phyloP scores from a whole-genome alignment of 2,113 vertebrate genomes.

The Nothobranchius furzeri region DNA sequence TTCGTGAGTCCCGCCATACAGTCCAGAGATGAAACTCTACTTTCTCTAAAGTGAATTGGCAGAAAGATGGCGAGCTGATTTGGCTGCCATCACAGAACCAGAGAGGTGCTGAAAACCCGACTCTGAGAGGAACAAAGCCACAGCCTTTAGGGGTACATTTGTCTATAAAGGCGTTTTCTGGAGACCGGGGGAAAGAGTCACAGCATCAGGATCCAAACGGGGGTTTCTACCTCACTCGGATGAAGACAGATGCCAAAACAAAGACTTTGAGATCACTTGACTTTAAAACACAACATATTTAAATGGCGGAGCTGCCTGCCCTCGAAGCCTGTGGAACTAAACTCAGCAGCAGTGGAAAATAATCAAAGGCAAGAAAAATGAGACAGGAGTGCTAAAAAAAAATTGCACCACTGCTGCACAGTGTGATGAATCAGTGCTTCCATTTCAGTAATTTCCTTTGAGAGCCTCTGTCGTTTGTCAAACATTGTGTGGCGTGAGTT shows the following conservation, averaged over 20 bases:
- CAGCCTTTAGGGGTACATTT: constrained; percentile 61
- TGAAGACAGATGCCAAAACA: constrained; percentile 67
- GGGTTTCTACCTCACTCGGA: constrained; percentile 53
- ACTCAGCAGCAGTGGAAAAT: constrained; percentile 41
- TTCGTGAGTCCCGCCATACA: constrained; percentile 31
- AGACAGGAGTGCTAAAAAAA: constrained; percentile 42
- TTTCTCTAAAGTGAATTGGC: constrained; percentile 69
- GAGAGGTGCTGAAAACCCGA: constrained; percentile 65
- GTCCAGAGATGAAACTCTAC: constrained; percentile 60
- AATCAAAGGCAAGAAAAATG: constrained; percentile 41
- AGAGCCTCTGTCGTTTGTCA: constrained; percentile 72
- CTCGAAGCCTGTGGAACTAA: constrained; percentile 27
- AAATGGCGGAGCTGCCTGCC: constrained; percentile 41
- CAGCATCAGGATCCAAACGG: constrained; percentile 57
- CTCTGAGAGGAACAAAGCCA: constrained; percentile 64
- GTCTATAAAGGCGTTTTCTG: constrained; percentile 66
- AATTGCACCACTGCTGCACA: constrained; percentile 36
- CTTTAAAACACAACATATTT: constrained; percentile 56
- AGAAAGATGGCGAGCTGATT: constrained; percentile 49
- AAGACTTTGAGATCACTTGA: constrained; percentile 44
- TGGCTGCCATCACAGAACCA: constrained; percentile 57
- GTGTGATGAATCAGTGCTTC: constrained; percentile 69
- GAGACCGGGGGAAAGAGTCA: constrained; percentile 76
- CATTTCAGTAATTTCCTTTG: constrained; percentile 74
- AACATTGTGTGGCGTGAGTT: constrained; percentile 62